Conservation (phyloP, 2,797 vertebrate genomes). For the Pelodytes ibericus region DNA sequence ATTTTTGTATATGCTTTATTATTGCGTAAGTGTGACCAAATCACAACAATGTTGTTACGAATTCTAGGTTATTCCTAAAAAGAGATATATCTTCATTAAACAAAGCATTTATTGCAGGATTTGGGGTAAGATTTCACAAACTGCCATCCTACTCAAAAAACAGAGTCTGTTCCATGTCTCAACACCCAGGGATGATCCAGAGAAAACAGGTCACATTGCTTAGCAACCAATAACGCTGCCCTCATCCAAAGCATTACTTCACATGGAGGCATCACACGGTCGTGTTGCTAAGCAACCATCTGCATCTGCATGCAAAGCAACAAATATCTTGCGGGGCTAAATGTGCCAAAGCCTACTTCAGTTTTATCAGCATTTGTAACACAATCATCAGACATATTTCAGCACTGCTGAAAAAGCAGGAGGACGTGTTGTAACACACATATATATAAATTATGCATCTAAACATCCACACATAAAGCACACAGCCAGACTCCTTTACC, state of each 20-base stretch:
- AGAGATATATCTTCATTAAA: too few species aligned
- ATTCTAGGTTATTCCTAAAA: too few species aligned
- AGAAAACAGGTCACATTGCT: conserved; percentile 24
- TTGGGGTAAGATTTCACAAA: background rate
- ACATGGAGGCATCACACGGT: conserved; percentile 14
- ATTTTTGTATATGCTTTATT: too few species aligned
- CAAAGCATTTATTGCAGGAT: background rate
- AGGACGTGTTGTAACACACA: too few species aligned
- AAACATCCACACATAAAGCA: too few species aligned
- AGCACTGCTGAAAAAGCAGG: too few species aligned
- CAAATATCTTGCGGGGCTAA: conserved; percentile 20
- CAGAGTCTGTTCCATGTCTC: background rate
- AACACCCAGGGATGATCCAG: conserved; percentile 21
- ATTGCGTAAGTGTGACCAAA: too few species aligned
- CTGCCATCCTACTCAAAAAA: background rate
- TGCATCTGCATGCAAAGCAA: conserved; percentile 28
- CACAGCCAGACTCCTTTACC: too few species aligned
- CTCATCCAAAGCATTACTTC: conserved; percentile 28
- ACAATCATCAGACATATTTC: background rate
- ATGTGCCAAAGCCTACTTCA: conserved; percentile 13
- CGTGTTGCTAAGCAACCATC: conserved; percentile 41
- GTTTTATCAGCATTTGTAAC: conserved; percentile 16
- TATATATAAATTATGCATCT: too few species aligned
- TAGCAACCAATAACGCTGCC: conserved; percentile 30
- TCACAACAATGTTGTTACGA: too few species aligned